Evolutionary conservation across 2,888 invertebrate genomes (phyloP).

Genomic region (Pachydiplax longipennis): DNA sequence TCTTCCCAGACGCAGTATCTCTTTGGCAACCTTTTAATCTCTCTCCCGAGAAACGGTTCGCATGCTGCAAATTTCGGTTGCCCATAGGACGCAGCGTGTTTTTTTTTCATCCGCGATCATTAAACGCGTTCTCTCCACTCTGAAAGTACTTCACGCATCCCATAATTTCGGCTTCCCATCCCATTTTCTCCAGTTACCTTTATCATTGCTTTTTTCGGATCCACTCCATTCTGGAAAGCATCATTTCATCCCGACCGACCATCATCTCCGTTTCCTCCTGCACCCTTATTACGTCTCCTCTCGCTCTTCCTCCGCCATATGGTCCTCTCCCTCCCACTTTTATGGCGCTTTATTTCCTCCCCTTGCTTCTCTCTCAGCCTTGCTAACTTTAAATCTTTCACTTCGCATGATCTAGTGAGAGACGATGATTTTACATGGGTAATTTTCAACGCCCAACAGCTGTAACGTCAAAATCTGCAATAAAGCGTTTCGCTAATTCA

Average conservation of each 20-base stretch:
- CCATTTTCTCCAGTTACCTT: background rate
- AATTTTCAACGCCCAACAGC: too few species aligned
- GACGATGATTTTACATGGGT: too few species aligned
- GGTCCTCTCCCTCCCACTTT: constrained; percentile 14
- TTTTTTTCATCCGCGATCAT: constrained; percentile 30
- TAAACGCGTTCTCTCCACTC: constrained; percentile 11
- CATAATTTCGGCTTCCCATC: constrained; percentile 26
- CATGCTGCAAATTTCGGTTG: constrained; percentile 34
- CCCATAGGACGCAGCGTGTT: constrained; percentile 6
- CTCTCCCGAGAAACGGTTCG: background rate
- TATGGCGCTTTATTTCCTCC: constrained; percentile 1
- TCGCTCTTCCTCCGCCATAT: background rate
- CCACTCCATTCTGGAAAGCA: background rate
- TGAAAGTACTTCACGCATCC: constrained; percentile 28
- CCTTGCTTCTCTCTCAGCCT: too few species aligned
- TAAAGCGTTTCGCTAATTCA: too few species aligned
- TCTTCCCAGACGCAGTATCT: constrained; percentile 17
- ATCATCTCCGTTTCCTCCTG: background rate
- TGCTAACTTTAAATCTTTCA: too few species aligned
- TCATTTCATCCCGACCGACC: background rate
- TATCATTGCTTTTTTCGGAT: background rate
- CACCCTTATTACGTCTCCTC: background rate
- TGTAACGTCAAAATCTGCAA: too few species aligned
- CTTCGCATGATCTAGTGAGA: too few species aligned
- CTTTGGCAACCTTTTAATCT: constrained; percentile 35